Conservation (phyloP, 2,888 invertebrate genomes). For the Bibio marci region DNA sequence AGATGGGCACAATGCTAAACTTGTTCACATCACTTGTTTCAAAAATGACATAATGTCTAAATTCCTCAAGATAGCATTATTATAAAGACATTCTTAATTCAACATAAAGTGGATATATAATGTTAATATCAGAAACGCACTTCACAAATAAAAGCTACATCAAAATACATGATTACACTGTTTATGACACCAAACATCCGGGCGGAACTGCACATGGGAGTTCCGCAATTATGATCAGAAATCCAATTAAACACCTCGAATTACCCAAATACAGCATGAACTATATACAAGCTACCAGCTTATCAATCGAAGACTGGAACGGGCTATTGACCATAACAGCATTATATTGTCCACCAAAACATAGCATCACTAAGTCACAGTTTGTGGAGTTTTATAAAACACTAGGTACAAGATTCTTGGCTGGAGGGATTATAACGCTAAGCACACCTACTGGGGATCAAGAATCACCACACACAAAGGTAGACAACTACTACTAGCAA, state of each 20-base stretch:
- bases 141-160: constrained; percentile 9
- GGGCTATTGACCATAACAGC: neutral
- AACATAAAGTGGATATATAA: constrained; percentile 5
- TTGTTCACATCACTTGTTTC: too few relatives aligned
- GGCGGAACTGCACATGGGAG: constrained; percentile 12
- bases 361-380: neutral
- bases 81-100: too few relatives aligned
- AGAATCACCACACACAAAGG: constrained; percentile 10
- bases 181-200: constrained; percentile 16
- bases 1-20: too few relatives aligned
- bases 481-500: constrained; percentile 2
- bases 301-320: constrained; percentile 5
- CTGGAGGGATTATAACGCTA: constrained; percentile 13
- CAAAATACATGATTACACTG: constrained; percentile 10
- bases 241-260: constrained; percentile 8
- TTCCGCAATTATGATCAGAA: constrained; percentile 10
- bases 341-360: neutral
- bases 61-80: too few relatives aligned
- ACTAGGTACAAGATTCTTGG: constrained; percentile 10
- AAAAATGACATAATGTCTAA: too few relatives aligned
- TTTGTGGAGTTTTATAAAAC: neutral
- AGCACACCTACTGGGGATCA: constrained; percentile 12
- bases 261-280: constrained; percentile 5
- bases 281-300: constrained; percentile 10
- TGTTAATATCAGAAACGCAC: constrained; percentile 11